These are phyloP conservation scores for Sylvia borin DNA, from an alignment of 2,797 vertebrate species.

Conservation along the genomic window DNA sequence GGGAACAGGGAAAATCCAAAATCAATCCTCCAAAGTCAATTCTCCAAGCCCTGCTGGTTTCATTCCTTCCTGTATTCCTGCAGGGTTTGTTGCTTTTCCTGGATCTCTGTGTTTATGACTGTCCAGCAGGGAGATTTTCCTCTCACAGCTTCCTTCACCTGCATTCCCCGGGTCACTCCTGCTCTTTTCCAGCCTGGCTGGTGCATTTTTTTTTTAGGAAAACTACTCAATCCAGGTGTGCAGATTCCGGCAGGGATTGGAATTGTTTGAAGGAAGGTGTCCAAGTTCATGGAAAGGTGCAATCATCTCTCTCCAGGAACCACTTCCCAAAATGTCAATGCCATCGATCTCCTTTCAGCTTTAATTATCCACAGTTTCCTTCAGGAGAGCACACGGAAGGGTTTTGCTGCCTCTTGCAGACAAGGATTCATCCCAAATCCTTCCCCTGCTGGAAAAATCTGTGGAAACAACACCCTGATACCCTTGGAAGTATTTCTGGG, in stretches of 20 bases:
- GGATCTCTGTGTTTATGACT: neutral
- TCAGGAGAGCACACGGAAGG: neutral
- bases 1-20: neutral
- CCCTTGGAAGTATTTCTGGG: neutral
- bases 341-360: neutral
- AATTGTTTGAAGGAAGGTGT: neutral
- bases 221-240: fast-evolving
- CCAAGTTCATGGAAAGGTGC: neutral
- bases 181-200: neutral
- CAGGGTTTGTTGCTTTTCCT: neutral
- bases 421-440: neutral
- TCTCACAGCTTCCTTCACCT: neutral
- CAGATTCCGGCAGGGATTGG: neutral
- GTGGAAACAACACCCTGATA: neutral
- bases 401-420: neutral
- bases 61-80: neutral
- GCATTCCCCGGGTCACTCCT: neutral
- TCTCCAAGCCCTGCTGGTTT: neutral
- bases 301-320: neutral
- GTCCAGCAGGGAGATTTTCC: neutral
- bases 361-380: neutral
- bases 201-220: neutral
- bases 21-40: neutral
- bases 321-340: neutral
- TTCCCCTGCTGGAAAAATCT: neutral